These are phyloP conservation scores for Actenoides lindsayi DNA, from an alignment of 2,113 vertebrate species.

Conservation along the genomic window DNA sequence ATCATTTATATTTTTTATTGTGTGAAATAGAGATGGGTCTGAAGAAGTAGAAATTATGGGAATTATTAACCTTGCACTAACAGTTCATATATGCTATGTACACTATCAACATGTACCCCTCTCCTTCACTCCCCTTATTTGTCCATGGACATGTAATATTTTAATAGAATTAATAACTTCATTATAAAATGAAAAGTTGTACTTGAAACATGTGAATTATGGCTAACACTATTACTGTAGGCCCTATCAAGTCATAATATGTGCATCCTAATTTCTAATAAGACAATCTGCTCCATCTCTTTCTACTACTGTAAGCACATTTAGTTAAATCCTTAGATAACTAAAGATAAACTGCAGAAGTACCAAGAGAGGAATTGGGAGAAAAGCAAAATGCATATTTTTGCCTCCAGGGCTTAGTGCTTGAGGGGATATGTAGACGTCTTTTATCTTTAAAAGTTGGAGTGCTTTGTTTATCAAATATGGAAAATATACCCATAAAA, in stretches of 20 bases:
- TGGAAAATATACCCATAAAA: neutral
- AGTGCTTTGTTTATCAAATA: neutral
- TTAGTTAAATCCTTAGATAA: neutral
- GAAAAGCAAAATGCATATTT: neutral
- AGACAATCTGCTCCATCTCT: neutral
- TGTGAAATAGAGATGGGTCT: rapidly evolving
- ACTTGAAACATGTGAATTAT: neutral
- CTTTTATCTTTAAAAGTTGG: neutral
- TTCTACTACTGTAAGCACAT: neutral
- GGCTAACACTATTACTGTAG: neutral
- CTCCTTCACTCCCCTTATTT: neutral
- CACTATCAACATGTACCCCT: neutral
- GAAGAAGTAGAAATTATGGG: neutral
- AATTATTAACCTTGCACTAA: neutral
- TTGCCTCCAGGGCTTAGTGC: neutral
- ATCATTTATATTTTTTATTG: neutral
- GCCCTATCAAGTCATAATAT: neutral
- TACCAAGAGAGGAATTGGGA: neutral
- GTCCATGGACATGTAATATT: neutral
- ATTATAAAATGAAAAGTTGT: neutral
- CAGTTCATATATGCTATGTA: neutral
- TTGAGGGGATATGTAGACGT: neutral
- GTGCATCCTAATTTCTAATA: neutral
- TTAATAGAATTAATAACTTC: neutral
- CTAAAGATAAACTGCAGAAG: neutral